Percentiles rank a stretch among this genome's conserved stretches.
These are phyloP conservation scores for Melangyna quadrimaculata DNA, from an alignment of 2,888 invertebrate species.

Conservation along the genomic window DNA sequence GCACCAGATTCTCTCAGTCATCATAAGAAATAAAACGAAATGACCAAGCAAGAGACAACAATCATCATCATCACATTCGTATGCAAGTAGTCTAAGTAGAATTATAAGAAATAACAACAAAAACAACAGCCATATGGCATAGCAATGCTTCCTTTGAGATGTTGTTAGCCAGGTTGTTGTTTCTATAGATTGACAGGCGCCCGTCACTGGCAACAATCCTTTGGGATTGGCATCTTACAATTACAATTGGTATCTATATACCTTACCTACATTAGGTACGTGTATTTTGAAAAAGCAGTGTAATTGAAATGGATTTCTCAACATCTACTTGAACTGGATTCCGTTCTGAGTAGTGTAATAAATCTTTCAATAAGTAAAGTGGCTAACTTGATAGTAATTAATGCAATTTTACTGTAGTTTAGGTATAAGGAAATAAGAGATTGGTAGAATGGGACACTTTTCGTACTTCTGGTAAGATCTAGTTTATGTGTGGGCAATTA, in stretches of 20 bases:
- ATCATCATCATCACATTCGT: conserved; percentile 41
- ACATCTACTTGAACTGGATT: neutral
- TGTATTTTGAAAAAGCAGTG: neutral
- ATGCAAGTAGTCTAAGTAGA: conserved; percentile 34
- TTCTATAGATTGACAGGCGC: conserved; percentile 33
- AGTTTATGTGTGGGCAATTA: too few species aligned
- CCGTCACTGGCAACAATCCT: conserved; percentile 23
- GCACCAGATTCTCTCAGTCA: conserved; percentile 5
- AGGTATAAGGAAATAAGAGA: neutral
- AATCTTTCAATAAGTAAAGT: conserved; percentile 36
- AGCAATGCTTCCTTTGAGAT: conserved; percentile 6
- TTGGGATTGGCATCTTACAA: conserved; percentile 31
- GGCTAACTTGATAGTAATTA: neutral
- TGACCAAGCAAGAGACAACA: conserved; percentile 20
- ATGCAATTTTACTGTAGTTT: conserved; percentile 10
- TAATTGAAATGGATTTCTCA: conserved; percentile 24
- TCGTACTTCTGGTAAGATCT: too few species aligned
- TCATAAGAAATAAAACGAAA: conserved; percentile 26
- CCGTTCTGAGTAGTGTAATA: conserved; percentile 9
- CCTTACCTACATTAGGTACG: neutral
- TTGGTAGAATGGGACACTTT: neutral
- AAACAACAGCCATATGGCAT: neutral
- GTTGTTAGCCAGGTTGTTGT: conserved; percentile 5
- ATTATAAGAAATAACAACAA: conserved; percentile 1
- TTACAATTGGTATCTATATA: neutral